phyloP scores from a whole-genome alignment of 92 coral and sea anemone species.

The Bergia puertoricense region DNA sequence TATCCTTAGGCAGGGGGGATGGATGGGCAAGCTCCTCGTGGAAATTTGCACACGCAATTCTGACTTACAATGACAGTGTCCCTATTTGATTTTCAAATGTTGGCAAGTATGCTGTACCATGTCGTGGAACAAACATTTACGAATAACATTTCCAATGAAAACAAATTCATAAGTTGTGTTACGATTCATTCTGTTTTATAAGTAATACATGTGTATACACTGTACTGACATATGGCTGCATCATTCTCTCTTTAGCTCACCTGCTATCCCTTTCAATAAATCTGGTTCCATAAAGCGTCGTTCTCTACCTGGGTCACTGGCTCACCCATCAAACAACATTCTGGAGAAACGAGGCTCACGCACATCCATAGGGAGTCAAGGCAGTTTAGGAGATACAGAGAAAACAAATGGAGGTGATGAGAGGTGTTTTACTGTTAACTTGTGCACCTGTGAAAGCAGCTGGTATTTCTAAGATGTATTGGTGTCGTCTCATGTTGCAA shows the following conservation, averaged over 20 bases:
- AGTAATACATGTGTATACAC: not conserved
- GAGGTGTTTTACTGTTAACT: not conserved
- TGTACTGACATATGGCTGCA: not conserved
- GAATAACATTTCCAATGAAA: too few relatives aligned
- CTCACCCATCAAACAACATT: constrained; percentile 48
- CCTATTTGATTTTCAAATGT: too few relatives aligned
- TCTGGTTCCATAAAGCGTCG: constrained; percentile 27
- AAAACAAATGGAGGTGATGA: constrained; percentile 70
- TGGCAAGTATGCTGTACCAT: too few relatives aligned
- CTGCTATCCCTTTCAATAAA: constrained; percentile 7
- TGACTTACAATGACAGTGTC: too few relatives aligned
- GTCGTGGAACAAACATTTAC: too few relatives aligned
- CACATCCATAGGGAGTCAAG: constrained; percentile 56
- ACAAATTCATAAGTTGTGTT: too few relatives aligned
- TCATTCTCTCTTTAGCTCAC: constrained; percentile 27
- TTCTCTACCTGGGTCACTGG: constrained; percentile 17
- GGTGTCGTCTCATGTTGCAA: not conserved
- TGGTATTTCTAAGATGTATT: too few relatives aligned
- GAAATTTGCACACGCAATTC: too few relatives aligned
- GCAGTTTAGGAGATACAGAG: constrained; percentile 41
- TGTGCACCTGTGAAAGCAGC: not conserved
- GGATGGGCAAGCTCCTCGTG: too few relatives aligned
- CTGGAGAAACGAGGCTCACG: constrained; percentile 72
- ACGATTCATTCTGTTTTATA: too few relatives aligned
- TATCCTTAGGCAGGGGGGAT: too few relatives aligned